Percentiles rank a stretch among this genome's conserved stretches.
Evolutionary conservation across 2,113 vertebrate genomes (phyloP).

Genomic region (Pao palembangensis): DNA sequence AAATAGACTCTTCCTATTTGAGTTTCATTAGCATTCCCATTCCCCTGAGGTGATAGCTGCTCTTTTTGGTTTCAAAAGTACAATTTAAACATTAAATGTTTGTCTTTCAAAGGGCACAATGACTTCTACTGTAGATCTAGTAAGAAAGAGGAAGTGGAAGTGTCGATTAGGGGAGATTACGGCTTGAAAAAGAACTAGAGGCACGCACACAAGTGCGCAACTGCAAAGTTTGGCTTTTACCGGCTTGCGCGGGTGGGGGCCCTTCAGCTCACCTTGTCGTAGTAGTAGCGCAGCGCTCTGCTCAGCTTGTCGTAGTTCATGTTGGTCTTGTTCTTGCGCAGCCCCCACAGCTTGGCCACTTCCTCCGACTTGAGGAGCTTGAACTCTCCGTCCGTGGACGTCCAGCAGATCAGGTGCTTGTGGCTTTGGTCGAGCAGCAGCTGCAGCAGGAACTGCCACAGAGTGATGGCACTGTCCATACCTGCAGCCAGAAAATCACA

Average conservation of each 20-base stretch:
- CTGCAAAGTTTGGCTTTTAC: too few relatives aligned
- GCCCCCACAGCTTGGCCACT: conserved; percentile 95
- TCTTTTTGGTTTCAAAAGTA: too few relatives aligned
- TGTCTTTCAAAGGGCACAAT: not conserved
- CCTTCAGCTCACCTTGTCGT: conserved; percentile 85
- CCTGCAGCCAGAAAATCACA: conserved; percentile 62
- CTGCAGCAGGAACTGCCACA: conserved; percentile 99
- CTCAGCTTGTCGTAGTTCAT: conserved; percentile 99
- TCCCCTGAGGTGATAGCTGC: too few relatives aligned
- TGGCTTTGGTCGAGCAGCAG: conserved; percentile 95
- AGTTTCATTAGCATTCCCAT: too few relatives aligned
- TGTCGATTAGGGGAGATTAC: conserved; percentile 25
- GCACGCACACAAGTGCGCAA: not conserved
- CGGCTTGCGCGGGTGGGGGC: too few relatives aligned
- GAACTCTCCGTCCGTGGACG: conserved; percentile 95
- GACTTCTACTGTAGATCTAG: not conserved
- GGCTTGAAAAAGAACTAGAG: conserved; percentile 21
- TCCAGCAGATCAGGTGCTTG: conserved; percentile 96
- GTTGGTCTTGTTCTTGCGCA: conserved; percentile 97
- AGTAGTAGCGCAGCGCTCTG: conserved; percentile 94
- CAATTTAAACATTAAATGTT: not conserved
- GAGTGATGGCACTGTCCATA: conserved; percentile 97
- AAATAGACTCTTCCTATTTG: too few relatives aligned
- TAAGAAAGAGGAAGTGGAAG: conserved; percentile 57
- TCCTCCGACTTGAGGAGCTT: conserved; percentile 96